Evolutionary conservation across 1,140 invertebrate species (phyloP), one percentile per base, ranked within the genome.

Genomic region (Drosophila sucinea): DNA sequence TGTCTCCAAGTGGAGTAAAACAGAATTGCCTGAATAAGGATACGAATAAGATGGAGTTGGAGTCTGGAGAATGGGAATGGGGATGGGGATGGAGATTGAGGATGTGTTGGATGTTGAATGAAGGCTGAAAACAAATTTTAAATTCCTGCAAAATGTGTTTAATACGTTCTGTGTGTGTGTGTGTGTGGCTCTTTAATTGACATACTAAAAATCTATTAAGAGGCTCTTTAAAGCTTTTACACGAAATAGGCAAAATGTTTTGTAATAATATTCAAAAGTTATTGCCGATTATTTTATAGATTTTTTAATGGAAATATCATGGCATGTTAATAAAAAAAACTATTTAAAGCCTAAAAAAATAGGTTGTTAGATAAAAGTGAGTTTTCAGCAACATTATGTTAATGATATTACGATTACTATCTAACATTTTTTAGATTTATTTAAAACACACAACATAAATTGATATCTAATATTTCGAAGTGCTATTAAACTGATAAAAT

Each of bases 61-160:
- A 23, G 17, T 1, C 6, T 8, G 33, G 8, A 5, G 6, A 35
- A 17, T 38, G 29, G 32, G 44, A 8, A 8, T 8, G 40, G 54
- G 65, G 44, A 30, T 60, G 35, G 70, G 51, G 62, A 67, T 17
- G 17, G 35, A 10, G 35, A 1, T 10, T 64, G 72, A 64, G 35
- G 23, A 38, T 57, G 72, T n/a, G 27, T 57, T 60, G 72, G 64
- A 38, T 38, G 35, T 38, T 38, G 64, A 58, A 17, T 60, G 23
- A 60, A 35, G 72, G 47, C 56, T 63, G 17, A 73, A 87, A 76
- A 73, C 83, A 87, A 78, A 47, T 83, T 86, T 66, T 44, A 81
- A 87, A 66, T 79, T 79, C 57, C 54, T 62, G 54, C 78, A 66
- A 74, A 67, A 76, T 76, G 70, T 67, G 32, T 56, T 56, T 56